phyloP scores from a whole-genome alignment of 2,113 vertebrate species.

The Cardinalis cardinalis region DNA sequence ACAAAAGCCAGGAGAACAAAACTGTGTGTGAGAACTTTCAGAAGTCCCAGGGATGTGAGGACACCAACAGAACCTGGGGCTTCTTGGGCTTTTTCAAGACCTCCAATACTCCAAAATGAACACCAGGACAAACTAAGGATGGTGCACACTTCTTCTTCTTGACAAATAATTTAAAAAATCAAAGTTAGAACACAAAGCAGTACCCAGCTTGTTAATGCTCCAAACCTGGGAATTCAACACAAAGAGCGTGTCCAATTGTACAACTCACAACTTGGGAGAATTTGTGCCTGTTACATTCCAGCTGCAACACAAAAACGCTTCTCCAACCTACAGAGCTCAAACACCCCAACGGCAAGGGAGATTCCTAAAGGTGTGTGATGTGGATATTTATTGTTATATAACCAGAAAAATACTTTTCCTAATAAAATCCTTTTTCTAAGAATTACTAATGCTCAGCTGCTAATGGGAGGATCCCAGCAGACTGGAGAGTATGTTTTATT shows the following conservation, averaged over 20 bases:
- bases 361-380: neutral
- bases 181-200: neutral
- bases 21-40: neutral
- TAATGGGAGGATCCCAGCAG: neutral
- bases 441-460: neutral
- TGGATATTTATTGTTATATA: neutral
- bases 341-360: rapidly evolving
- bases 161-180: neutral
- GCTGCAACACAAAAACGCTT: neutral
- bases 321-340: neutral
- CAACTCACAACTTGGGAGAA: neutral
- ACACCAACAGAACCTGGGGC: neutral
- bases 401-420: neutral
- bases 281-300: neutral
- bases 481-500: neutral
- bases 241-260: neutral
- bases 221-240: neutral
- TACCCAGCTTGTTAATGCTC: neutral
- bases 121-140: neutral
- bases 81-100: neutral
- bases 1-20: neutral
- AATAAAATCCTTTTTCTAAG: neutral
- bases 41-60: neutral
- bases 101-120: neutral
- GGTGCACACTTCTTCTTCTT: neutral